phyloP scores from a whole-genome alignment of 2,888 invertebrate species.

The Plagodis pulveraria region DNA sequence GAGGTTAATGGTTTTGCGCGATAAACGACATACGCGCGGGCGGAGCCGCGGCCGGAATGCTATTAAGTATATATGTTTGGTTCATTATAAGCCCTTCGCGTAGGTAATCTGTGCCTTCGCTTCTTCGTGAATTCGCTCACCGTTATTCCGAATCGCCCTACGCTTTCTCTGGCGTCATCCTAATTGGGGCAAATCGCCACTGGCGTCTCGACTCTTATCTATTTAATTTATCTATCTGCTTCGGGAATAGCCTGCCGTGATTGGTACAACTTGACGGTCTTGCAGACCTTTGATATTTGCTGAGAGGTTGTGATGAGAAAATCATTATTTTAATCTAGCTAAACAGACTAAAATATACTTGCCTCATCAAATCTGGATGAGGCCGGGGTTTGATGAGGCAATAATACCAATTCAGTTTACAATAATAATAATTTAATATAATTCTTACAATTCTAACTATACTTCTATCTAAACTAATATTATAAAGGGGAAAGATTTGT shows the following conservation, averaged over 20 bases:
- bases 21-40: no score
- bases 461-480: no score
- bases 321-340: neutral
- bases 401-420: no score
- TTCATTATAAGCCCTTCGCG: neutral
- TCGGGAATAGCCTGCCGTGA: conserved; percentile 53
- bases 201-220: conserved; percentile 59
- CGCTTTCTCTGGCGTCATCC: conserved; percentile 45
- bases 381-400: no score
- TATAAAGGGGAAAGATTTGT: no score
- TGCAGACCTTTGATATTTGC: neutral
- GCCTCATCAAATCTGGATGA: no score
- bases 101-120: conserved; percentile 7
- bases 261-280: conserved; percentile 23
- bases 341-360: no score
- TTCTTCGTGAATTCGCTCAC: conserved; percentile 23
- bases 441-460: no score
- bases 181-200: conserved; percentile 63
- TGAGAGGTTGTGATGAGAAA: neutral
- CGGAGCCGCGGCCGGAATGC: no score
- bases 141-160: conserved; percentile 6
- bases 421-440: no score
- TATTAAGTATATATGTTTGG: no score
- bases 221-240: conserved; percentile 67
- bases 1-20: no score